Evolutionary conservation across 2,888 invertebrate genomes (phyloP), one percentile per base, ranked within the genome.

Genomic region (Lamellibrachia columna): DNA sequence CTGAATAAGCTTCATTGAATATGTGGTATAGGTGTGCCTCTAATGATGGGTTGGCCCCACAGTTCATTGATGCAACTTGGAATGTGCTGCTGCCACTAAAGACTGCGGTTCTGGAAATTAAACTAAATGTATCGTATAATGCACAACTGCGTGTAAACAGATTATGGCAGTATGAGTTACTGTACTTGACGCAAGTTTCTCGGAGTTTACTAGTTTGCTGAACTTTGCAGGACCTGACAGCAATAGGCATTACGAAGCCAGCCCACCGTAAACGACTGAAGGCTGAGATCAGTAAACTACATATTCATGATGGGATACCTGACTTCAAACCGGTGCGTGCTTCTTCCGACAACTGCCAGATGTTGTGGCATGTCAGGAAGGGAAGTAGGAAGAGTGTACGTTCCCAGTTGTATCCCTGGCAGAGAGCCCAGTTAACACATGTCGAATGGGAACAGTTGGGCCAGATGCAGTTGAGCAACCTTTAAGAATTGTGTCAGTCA

Each of bases 201-300:
- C 22, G 22, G 75, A n/a, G 75, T 75, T 75, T 75, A 75, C 75
- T 75, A n/a, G 22, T 75, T 15, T 22, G 75, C n/a, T 91, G 55
- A 9, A 58, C 8, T 15, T 92, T 92, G 7, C 95, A 97, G 97
- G 98, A 98, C 95, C 96, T 98, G 94, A 97, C 97, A 60, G 97
- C 97, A 53, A 97, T 98, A 94, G 97, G 98, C 95, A 99, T 99
- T 95, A 99, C 99, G 96, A 99, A 99, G 97, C 99, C 99, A 90
- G 98, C 98, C 96, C 99, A 99, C 97, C 97, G 99, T 95, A 99
- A 99, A 96, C 97, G 98, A 95, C 97, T 99, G 96, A 99, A 99
- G 97, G 98, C 98, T 93, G 99, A 99, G 97, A 99, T 99, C 96
- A 98, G 98, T 94, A 98, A 98, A 96, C 97, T 99, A 94, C 98